Conservation (phyloP, 1,140 invertebrate species). For the Papilio machaon region DNA sequence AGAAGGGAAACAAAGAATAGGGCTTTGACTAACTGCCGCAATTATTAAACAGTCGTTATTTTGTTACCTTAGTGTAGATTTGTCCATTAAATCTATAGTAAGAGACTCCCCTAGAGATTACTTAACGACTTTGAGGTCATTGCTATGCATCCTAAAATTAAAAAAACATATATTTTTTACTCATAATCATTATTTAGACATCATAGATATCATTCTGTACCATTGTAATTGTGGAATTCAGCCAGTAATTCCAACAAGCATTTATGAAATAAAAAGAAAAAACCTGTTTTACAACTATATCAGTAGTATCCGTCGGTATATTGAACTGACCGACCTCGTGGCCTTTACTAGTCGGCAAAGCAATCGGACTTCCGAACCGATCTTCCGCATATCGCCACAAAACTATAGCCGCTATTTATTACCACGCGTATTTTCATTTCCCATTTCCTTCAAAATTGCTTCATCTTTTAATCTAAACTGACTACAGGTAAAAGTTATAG, state of each 20-base stretch:
- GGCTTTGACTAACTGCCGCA: background rate
- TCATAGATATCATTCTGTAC: too few relatives aligned
- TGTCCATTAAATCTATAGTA: background rate
- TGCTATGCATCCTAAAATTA: too few relatives aligned
- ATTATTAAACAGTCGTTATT: too few relatives aligned
- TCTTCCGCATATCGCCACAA: background rate
- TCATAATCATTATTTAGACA: too few relatives aligned
- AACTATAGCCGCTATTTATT: background rate
- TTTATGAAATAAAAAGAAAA: background rate
- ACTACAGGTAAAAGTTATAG: too few relatives aligned
- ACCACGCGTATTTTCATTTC: background rate
- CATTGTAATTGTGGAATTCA: background rate
- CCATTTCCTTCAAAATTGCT: too few relatives aligned
- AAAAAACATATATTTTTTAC: too few relatives aligned
- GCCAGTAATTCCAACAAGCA: background rate
- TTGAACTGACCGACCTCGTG: conserved; percentile 17
- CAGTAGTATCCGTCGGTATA: background rate
- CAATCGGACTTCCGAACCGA: conserved; percentile 18
- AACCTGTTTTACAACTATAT: background rate
- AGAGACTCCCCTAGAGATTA: too few relatives aligned
- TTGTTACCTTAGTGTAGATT: too few relatives aligned
- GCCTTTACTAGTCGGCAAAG: background rate
- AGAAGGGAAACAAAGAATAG: background rate
- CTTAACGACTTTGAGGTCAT: too few relatives aligned
- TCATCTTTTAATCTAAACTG: too few relatives aligned